Base-by-base conservation (phyloP, 2,113 vertebrate genomes). In the Brachyhypopomus gauderio region DNA sequence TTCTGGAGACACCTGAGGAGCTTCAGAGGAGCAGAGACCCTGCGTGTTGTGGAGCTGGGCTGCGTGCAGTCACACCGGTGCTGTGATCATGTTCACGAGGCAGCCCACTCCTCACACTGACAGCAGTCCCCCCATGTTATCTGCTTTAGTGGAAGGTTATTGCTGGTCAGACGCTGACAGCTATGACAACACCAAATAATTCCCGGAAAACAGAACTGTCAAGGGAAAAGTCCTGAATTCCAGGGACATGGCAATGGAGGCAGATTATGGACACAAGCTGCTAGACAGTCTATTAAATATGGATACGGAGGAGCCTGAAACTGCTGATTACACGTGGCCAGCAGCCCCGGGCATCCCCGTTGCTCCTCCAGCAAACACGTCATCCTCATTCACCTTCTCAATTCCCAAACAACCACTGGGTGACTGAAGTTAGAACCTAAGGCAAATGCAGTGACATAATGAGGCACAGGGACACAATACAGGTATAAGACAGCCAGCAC, bases 401-500 rank as follows among this genome's bases (percentile, higher is more conserved):
- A 64, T 77, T 79, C 34, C 77, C 69, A 60, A 82, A 69, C 76
- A 84, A 66, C 67, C 77, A 66, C 79, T 41, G 52, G 27, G 19
- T 52, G 56, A 80, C 72, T 74, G 52, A 64, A 86, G 80, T 80
- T 80, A 83, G 60, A 71, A 58, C 41, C 38, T 12, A 58, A 77
- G 62, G 66, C 72, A 66, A 77, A 6, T 41, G 36, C 77, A 67
- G 63, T 60, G n/a, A 17, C 8, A 8, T 69, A 60, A 69, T 80
- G 84, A 80, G 72, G 73, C 69, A 80, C 78, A 62, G 48, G 70
- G 72, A 71, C 56, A 30, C 30, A 30, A 30, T 30, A 3, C 60
- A 72, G 58, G n/a, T 82, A 80, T 88, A 84, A 75, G 83, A 87
- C 90, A 90, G 90, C 86, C 90, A 23, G 82, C 85, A 83, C 76